Percentiles rank a stretch among this genome's conserved stretches.
These are phyloP conservation scores for Parapsyche elsis DNA, from an alignment of 1,140 invertebrate species.

Conservation along the genomic window DNA sequence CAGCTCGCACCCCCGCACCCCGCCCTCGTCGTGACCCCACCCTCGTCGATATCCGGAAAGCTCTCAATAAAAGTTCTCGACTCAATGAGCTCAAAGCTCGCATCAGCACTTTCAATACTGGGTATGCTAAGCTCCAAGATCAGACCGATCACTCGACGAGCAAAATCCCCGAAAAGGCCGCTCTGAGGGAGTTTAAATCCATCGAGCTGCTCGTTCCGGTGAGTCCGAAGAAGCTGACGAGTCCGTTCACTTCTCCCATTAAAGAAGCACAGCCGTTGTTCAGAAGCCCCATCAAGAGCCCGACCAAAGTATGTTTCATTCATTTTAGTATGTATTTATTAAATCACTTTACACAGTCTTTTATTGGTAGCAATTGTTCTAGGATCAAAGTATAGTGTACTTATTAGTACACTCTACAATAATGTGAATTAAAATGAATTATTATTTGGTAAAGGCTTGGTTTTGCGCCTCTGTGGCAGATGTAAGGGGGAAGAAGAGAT, in stretches of 20 bases:
- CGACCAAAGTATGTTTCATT: constrained; percentile 61
- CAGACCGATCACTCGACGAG: constrained; percentile 56
- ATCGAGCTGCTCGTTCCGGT: constrained; percentile 78
- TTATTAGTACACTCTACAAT: no score
- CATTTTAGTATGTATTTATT: background rate
- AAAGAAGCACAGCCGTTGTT: constrained; percentile 49
- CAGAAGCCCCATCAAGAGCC: constrained; percentile 70
- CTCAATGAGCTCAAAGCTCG: constrained; percentile 74
- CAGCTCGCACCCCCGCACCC: background rate
- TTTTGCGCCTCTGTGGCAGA: no score
- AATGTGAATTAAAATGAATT: no score
- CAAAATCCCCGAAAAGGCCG: constrained; percentile 61
- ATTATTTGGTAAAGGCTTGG: no score
- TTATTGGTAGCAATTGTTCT: no score
- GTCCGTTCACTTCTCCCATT: constrained; percentile 57
- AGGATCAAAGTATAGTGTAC: no score
- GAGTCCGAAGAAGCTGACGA: constrained; percentile 68
- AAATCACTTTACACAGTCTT: background rate
- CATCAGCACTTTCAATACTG: constrained; percentile 71
- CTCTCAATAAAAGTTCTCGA: constrained; percentile 72
- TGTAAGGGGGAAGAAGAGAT: no score
- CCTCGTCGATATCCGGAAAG: constrained; percentile 75
- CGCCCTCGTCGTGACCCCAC: constrained; percentile 67
- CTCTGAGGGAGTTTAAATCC: constrained; percentile 76
- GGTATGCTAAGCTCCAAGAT: constrained; percentile 65